phyloP scores from a whole-genome alignment of 2,113 vertebrate genomes.

The Ammodytes dubius region DNA sequence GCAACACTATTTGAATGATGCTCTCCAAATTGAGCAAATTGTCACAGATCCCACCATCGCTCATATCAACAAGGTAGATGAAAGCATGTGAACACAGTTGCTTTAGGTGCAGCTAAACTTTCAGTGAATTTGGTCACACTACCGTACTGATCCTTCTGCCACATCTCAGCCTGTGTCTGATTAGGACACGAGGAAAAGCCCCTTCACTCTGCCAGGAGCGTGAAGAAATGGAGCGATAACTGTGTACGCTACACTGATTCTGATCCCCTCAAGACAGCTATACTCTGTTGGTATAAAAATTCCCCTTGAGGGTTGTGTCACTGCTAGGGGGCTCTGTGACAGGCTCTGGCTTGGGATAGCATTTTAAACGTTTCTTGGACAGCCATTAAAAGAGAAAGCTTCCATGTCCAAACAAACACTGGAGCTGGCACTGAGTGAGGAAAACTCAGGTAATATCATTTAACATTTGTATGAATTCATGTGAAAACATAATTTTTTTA shows the following conservation, averaged over 20 bases:
- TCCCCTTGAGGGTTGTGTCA: constrained; percentile 23
- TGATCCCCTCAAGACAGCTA: constrained; percentile 17
- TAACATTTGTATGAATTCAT: background rate
- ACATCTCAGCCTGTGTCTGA: constrained; percentile 27
- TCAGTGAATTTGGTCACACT: background rate
- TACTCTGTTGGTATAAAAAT: constrained; percentile 20
- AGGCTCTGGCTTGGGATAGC: constrained; percentile 5
- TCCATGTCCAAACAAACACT: background rate
- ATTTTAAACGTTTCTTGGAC: constrained; percentile 27
- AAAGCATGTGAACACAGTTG: background rate
- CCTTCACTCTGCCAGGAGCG: constrained; percentile 1
- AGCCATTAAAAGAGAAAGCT: constrained; percentile 13
- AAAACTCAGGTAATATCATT: background rate
- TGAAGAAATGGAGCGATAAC: constrained; percentile 25
- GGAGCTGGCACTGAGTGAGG: background rate
- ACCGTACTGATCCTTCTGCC: constrained; percentile 44
- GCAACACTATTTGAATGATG: background rate
- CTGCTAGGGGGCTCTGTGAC: constrained; percentile 23
- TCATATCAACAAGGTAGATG: background rate
- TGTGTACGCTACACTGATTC: constrained; percentile 23
- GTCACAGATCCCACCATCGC: background rate
- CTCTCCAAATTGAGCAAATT: background rate
- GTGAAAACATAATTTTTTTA: background rate
- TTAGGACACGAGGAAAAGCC: constrained; percentile 10
- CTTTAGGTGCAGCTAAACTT: background rate